Evolutionary conservation across 2,888 invertebrate species (phyloP), one percentile per base, ranked within the genome.

Genomic region (Polydrusus pterygomalis): DNA sequence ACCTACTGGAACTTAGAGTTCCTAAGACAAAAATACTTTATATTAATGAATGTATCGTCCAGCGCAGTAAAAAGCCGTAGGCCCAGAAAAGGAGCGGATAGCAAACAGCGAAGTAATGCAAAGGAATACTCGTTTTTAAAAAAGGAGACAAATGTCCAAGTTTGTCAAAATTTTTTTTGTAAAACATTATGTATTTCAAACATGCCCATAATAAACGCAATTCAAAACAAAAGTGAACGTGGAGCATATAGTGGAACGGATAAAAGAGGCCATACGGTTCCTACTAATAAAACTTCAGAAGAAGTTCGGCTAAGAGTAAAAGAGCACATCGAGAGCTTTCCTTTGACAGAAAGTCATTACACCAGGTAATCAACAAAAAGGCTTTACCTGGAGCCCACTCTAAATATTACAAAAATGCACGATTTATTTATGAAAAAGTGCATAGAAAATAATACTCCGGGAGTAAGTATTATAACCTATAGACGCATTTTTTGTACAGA

Each of bases 261-360:
- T 30, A 47, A 54, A 62, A n/a, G 60, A 56, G 72, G 65, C 18
- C 43, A 17, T 65, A 45, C 62, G 13, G 10, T 20, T 63, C 51
- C 63, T 6, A 54, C 17, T 11, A 63, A 63, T 63, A 64, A 71
- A 63, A 64, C 71, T 56, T 60, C 62, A 45, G 49, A 70, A 49
- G 70, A 47, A 17, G 62, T 71, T 30, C 40, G 34, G 45, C 15
- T 30, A n/a, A 56, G 56, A 47, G 70, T 70, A 1, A 70, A 75
- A 64, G 45, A 75, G 18, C 70, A 75, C 58, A 75, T 75, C 20
- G 74, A 74, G 20, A 70, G 64, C 47, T 75, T 75, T 64, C 75
- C 75, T 20, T 15, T 49, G 6, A 20, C 70, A 2, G 64, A 70
- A 70, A 70, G 70, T 58, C 75, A 75, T 60, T 75, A 75, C 18